Evolutionary conservation across 2,797 vertebrate genomes (phyloP).

Genomic region (Pempheris klunzingeri): DNA sequence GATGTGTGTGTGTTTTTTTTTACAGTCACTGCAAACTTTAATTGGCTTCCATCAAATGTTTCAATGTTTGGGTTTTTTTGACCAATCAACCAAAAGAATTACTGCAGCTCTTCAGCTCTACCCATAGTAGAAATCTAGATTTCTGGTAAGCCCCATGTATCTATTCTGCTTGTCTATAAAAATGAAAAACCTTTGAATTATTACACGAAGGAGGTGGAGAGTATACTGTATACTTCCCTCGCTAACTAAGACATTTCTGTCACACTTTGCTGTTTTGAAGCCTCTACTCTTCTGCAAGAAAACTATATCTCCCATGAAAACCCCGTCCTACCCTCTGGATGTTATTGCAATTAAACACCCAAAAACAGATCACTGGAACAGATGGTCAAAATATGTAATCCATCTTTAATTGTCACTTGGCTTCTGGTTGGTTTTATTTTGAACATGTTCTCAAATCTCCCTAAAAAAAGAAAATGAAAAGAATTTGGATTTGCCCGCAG

Average conservation of each 20-base stretch:
- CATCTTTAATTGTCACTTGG: constrained; percentile 60
- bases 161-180: constrained; percentile 25
- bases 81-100: not conserved
- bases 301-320: constrained; percentile 32
- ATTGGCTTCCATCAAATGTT: constrained; percentile 19
- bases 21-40: constrained; percentile 12
- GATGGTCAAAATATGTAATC: constrained; percentile 59
- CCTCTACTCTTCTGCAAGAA: constrained; percentile 15
- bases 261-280: constrained; percentile 19
- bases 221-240: not conserved
- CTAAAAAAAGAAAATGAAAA: constrained; percentile 3
- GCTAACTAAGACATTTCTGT: constrained; percentile 14
- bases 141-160: constrained; percentile 1
- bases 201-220: constrained; percentile 19
- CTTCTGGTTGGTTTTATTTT: constrained; percentile 50
- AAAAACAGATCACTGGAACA: constrained; percentile 53
- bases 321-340: constrained; percentile 50
- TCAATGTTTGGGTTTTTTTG: not conserved
- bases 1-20: constrained; percentile 1
- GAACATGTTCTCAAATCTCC: constrained; percentile 25
- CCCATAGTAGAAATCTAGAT: not conserved
- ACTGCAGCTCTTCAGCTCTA: constrained; percentile 15
- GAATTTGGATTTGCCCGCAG: constrained; percentile 18
- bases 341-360: constrained; percentile 59
- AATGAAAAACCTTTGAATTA: constrained; percentile 28